Base-by-base conservation (phyloP, 2,113 vertebrate genomes). In the Synodontis membranacea region DNA sequence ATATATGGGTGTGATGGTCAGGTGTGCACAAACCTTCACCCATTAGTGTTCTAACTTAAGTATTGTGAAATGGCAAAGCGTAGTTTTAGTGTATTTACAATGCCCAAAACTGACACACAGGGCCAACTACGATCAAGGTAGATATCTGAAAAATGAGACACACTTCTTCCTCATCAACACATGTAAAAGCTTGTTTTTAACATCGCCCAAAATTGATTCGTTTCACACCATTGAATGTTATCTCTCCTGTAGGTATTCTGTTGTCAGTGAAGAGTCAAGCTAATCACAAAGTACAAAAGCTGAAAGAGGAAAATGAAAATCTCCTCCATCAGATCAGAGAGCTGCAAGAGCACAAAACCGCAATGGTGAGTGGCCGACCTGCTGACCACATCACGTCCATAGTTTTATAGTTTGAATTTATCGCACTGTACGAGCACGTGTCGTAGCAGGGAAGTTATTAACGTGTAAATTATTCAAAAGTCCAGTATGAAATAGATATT, bases 221-320 rank as follows among this genome's bases (percentile, higher is more conserved):
- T 72, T 72, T 72, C 23, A 42, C 39, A 1, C 5, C 50, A 46
- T 15, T 31, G 31, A 75, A 68, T 80, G 17, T 62, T 39, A 2
- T 37, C 17, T 86, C 9, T 89, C 89, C 78, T 90, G 9, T 92
- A 99, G 98, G 98, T 19, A 96, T 99, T 5, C 93, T 99, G 68
- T 81, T 99, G 78, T 97, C 98, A 0, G 96, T 99, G 37, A 97
- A 99, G 94, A 97, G 93, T 0, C 96, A 96, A 2, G 97, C 97
- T 0, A 92, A 97, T 87, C 94, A 97, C 84, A 94, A 93, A 87
- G 84, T 98, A 17, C 89, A 96, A 85, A 96, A 96, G 91, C 90
- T 99, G 83, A 98, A 96, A 91, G 95, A 95, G 56, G 96, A 94
- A 23, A 98, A 99, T n/a, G 88, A 95, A 86, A 94, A 95, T 39